Conservation (phyloP, 2,888 invertebrate species). For the Tholera decimalis region DNA sequence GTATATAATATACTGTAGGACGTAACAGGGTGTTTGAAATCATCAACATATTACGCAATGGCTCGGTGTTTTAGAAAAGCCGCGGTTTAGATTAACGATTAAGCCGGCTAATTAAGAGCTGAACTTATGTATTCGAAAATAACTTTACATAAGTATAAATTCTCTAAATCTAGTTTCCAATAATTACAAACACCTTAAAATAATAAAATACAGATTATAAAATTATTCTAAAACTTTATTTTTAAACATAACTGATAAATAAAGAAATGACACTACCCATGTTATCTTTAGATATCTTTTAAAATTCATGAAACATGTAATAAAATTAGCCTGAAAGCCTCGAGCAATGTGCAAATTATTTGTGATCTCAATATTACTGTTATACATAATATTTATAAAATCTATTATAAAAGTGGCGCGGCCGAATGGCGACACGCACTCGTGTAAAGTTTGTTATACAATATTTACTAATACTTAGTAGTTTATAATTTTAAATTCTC, state of each 20-base stretch:
- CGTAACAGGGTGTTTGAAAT: constrained; percentile 5
- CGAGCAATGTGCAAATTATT: constrained; percentile 50
- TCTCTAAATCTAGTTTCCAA: not conserved
- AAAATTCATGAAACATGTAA: constrained; percentile 24
- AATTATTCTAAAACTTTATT: constrained; percentile 35
- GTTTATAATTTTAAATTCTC: constrained; percentile 65
- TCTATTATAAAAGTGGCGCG: constrained; percentile 59
- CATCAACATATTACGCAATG: too few species aligned
- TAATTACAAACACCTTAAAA: constrained; percentile 12
- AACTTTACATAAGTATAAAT: not conserved
- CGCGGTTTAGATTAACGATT: not conserved
- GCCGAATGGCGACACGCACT: constrained; percentile 30
- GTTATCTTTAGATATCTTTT: constrained; percentile 41
- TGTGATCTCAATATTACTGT: constrained; percentile 56
- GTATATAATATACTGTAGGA: constrained; percentile 7
- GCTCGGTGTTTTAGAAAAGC: not conserved
- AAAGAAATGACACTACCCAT: constrained; percentile 21
- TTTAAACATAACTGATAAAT: constrained; percentile 25
- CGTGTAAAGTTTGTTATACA: constrained; percentile 64
- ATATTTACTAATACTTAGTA: constrained; percentile 66
- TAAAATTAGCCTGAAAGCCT: constrained; percentile 41
- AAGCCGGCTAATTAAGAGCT: not conserved
- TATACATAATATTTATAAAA: constrained; percentile 58
- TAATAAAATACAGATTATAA: constrained; percentile 48
- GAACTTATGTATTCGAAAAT: not conserved